A percentile compares a stretch with the other conserved stretches of the same genome.
phyloP scores from a whole-genome alignment of 2,113 vertebrate genomes.

The Podocnemis expansa region DNA sequence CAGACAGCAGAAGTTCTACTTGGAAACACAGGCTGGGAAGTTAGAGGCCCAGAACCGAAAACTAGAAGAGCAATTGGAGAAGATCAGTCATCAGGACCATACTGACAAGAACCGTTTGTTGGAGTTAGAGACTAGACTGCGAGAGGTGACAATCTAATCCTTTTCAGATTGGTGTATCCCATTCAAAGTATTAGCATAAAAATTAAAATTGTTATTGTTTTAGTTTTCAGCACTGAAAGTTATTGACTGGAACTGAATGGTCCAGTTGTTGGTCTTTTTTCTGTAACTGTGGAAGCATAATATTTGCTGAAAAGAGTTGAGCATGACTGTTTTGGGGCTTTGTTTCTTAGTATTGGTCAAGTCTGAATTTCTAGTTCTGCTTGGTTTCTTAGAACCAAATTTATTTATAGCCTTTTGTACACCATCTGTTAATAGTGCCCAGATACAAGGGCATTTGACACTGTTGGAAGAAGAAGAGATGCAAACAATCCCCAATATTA shows the following conservation, averaged over 20 bases:
- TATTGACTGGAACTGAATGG: background rate
- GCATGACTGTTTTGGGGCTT: background rate
- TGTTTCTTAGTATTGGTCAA: background rate
- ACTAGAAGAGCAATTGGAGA: conserved; percentile 97
- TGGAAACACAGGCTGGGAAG: conserved; percentile 98
- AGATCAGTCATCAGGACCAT: conserved; percentile 96
- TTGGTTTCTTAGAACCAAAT: background rate
- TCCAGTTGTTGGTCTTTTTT: background rate
- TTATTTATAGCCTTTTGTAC: background rate
- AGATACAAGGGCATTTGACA: background rate
- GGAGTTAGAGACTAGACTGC: conserved; percentile 90
- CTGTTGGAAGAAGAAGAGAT: too few relatives aligned
- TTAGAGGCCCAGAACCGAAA: conserved; percentile 97
- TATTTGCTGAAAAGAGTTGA: background rate
- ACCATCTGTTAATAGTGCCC: background rate
- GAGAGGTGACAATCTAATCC: conserved; percentile 84
- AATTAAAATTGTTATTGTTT: background rate
- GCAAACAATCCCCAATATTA: too few relatives aligned
- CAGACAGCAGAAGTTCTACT: conserved; percentile 98
- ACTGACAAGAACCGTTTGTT: conserved; percentile 90
- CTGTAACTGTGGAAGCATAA: background rate
- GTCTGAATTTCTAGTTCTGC: background rate
- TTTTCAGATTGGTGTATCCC: background rate
- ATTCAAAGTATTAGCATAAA: background rate
- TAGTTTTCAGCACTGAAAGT: background rate